A percentile compares a stretch with the other conserved stretches of the same genome.
phyloP scores from a whole-genome alignment of 2,797 vertebrate species.

The Coreius guichenoti region DNA sequence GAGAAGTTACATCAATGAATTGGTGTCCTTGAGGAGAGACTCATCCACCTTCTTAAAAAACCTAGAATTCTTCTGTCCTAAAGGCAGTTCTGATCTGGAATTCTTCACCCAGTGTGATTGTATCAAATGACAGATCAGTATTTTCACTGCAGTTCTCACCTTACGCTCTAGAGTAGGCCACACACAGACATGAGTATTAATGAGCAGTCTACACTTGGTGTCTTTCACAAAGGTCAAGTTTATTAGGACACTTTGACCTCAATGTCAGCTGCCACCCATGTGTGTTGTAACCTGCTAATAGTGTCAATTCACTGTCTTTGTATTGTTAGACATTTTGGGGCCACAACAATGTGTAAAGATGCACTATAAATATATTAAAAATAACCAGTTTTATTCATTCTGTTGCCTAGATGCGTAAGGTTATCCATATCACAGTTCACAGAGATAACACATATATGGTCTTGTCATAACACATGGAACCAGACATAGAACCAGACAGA shows the following conservation, averaged over 20 bases:
- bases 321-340: not conserved
- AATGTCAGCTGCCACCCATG: not conserved
- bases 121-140: not conserved
- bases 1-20: not conserved
- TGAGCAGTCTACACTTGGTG: not conserved
- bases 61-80: not conserved
- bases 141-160: constrained; percentile 11
- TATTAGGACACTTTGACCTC: constrained; percentile 12
- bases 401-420: not conserved
- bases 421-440: not conserved
- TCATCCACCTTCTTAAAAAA: not conserved
- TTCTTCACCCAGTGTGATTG: not conserved
- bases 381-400: not conserved
- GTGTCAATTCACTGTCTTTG: not conserved
- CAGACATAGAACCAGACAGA: not conserved
- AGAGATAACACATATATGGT: not conserved
- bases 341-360: not conserved
- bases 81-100: not conserved
- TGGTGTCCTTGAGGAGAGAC: not conserved
- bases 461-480: not conserved
- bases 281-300: constrained; percentile 9
- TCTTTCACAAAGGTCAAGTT: constrained; percentile 12
- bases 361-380: too few relatives aligned
- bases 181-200: not conserved
- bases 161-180: not conserved